phyloP scores from a whole-genome alignment of 2,888 invertebrate species.

The Carabus problematicus region DNA sequence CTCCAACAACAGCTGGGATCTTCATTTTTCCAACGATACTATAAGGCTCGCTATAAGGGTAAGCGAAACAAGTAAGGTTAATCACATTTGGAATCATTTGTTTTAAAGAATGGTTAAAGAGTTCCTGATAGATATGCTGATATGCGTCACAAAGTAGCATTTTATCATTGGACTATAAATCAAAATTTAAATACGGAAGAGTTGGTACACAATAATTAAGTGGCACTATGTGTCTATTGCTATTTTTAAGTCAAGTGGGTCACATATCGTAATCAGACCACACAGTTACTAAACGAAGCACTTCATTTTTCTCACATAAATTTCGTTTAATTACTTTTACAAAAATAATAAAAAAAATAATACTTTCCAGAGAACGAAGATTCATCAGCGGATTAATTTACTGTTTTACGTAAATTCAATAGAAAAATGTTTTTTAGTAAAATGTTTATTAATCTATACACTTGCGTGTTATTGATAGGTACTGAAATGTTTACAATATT shows the following conservation, averaged over 20 bases:
- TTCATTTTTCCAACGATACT: neutral
- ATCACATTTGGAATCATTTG: neutral
- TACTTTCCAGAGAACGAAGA: too few species aligned
- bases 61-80: neutral
- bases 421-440: too few species aligned
- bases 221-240: slow-evolving; percentile 7
- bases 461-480: neutral
- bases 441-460: slow-evolving; percentile 3
- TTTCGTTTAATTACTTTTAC: slow-evolving; percentile 21
- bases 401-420: too few species aligned
- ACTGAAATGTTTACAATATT: too few species aligned
- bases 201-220: neutral
- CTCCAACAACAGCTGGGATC: neutral
- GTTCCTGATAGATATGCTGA: too few species aligned
- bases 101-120: too few species aligned
- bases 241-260: slow-evolving; percentile 35
- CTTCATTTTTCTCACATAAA: slow-evolving; percentile 32
- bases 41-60: too few species aligned
- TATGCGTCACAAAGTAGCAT: neutral
- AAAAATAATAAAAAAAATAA: slow-evolving; percentile 1
- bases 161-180: slow-evolving; percentile 18
- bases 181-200: slow-evolving; percentile 28
- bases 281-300: slow-evolving; percentile 11
- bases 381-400: too few species aligned
- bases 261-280: slow-evolving; percentile 37